A percentile compares a stretch with the other conserved stretches of the same genome.
These are phyloP conservation scores for Macrochelys suwanniensis DNA, from an alignment of 2,797 vertebrate species.

Conservation along the genomic window DNA sequence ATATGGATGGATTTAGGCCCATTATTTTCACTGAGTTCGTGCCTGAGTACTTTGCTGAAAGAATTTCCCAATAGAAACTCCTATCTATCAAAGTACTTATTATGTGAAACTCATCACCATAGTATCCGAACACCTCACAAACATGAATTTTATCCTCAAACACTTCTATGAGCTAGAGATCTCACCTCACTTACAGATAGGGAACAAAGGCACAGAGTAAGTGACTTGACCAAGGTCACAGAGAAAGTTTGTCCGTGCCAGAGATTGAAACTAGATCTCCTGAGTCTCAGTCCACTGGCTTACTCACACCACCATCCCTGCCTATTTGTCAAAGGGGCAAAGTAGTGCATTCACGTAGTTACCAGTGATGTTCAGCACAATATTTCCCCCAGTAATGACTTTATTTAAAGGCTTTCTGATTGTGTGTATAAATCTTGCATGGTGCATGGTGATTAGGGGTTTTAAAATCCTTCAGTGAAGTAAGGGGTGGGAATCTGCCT, in stretches of 20 bases:
- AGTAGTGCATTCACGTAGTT: not conserved
- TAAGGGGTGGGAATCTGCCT: not conserved
- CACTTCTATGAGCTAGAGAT: not conserved
- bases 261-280: not conserved
- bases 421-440: not conserved
- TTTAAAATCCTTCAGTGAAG: conserved; percentile 18
- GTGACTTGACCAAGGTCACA: not conserved
- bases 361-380: not conserved
- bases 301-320: fast-evolving
- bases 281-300: not conserved
- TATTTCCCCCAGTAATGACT: not conserved
- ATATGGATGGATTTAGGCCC: not conserved
- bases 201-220: not conserved
- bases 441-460: not conserved
- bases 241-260: not conserved
- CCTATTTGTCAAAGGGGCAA: not conserved
- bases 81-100: not conserved
- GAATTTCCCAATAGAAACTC: not conserved
- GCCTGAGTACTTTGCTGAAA: not conserved
- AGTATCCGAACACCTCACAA: not conserved
- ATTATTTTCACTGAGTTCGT: not conserved
- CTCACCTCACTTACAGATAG: not conserved
- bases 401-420: not conserved
- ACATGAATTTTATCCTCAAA: not conserved
- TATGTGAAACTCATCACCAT: not conserved